These are phyloP conservation scores for Hippopotamus amphibius DNA, from an alignment of 2,113 vertebrate species.

Conservation along the genomic window DNA sequence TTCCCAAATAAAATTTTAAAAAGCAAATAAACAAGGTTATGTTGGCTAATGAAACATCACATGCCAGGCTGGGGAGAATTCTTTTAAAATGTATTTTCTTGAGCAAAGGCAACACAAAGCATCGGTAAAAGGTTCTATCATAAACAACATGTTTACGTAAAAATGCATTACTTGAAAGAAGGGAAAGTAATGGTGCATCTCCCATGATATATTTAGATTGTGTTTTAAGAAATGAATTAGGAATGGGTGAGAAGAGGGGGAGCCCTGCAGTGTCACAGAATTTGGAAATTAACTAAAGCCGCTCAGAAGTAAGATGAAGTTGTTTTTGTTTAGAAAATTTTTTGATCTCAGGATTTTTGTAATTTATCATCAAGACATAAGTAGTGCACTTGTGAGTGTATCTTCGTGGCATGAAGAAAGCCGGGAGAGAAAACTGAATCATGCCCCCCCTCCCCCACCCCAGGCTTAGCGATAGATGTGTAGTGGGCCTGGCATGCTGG, in stretches of 20 bases:
- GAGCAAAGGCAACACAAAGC: slow-evolving; percentile 85
- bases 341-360: slow-evolving; percentile 20
- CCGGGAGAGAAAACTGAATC: background rate
- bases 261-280: background rate
- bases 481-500: background rate
- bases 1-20: slow-evolving; percentile 90
- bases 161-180: slow-evolving; percentile 82
- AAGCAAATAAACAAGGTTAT: slow-evolving; percentile 91
- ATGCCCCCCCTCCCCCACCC: rapidly evolving
- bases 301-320: background rate
- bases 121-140: slow-evolving; percentile 81
- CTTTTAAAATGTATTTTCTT: slow-evolving; percentile 86
- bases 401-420: background rate
- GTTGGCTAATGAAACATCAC: slow-evolving; percentile 90
- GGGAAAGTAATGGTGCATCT: slow-evolving; percentile 73
- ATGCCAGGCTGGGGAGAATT: slow-evolving; percentile 86
- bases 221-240: slow-evolving; percentile 61
- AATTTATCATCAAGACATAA: background rate
- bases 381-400: background rate
- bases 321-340: background rate
- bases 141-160: slow-evolving; percentile 85
- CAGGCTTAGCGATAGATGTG: background rate
- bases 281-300: slow-evolving; percentile 43
- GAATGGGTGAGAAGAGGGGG: background rate
- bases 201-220: slow-evolving; percentile 70